Evolutionary conservation across 2,797 vertebrate genomes (phyloP), one percentile per base, ranked within the genome.

Genomic region (Xenops minutus): DNA sequence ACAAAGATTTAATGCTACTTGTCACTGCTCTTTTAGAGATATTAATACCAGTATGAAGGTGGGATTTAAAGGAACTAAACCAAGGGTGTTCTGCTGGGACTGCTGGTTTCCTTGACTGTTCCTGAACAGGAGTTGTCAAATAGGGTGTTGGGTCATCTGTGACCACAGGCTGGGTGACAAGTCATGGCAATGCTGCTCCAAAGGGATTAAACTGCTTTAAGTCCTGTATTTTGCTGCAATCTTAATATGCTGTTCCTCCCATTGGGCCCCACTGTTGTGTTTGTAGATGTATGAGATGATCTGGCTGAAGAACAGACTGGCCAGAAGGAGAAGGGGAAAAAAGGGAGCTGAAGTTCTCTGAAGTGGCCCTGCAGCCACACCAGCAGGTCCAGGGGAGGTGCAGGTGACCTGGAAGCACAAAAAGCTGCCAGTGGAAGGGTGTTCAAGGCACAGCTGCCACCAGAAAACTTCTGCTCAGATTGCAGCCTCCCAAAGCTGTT

Each of bases 171-270:
- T 12, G 59, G 59, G 56, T 34, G 48, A 34, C 17, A 3, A 7
- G 26, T 34, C 0, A 0, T 32, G 6, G 51, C 52, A 17, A 16
- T 18, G 26, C 46, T 88, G 58, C 49, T 85, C 27, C 19, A 3
- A 7, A 51, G 39, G 66, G 23, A 5, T 48, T 37, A 18, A 85
- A 14, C 7, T 10, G 52, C 8, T 39, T 4, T 23, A 13, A 1
- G 30, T 36, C 21, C 49, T 55, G 2, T 1, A 1, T 8, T 32
- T 21, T 43, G 29, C 8, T 39, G 1, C 37, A 6, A 0, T 1
- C 18, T 79, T 23, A 9, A 24, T 8, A 1, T 6, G 6, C 43
- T 18, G n/a, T 54, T 72, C 32, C 32, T 41, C 7, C 12, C 6
- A 3, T 20, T 34, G 7, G 9, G n/a, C 6, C 32, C 64, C 9